Base-by-base conservation (phyloP, 2,113 vertebrate genomes). In the Petrocephalus zakoni region DNA sequence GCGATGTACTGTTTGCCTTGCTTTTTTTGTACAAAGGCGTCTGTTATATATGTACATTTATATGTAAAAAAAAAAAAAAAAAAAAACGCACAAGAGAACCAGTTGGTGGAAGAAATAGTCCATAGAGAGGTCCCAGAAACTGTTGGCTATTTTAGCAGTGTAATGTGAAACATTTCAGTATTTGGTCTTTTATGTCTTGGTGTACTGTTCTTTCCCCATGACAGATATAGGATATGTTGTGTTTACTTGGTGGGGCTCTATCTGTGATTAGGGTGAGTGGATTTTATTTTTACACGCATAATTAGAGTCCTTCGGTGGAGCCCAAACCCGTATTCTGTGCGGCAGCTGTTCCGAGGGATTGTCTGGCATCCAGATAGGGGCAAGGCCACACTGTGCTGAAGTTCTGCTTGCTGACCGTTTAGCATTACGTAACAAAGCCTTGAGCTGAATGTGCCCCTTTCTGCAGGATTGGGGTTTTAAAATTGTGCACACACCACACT, bases 261-360 rank as follows among this genome's bases (percentile, higher is more conserved):
- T 86, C 52, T 87, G 8, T 88, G 68, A 81, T 88, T 82, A 52
- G 51, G 72, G 29, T 22, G 29, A 53, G n/a, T 88, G n/a, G 53
- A 22, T 87, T 61, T 46, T 87, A 37, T 72, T 53, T 88, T 88
- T 75, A 42, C 53, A 46, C 7, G 8, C 78, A 34, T 56, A 22
- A 46, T 82, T 88, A 46, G 87, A 21, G 87, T 55, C 1, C 52
- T 34, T 53, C 4, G 10, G 13, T 21, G 34, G 34, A 75, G 61
- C n/a, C 34, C 42, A 52, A 42, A 72, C 58, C 86, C 22, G 8
- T 47, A 51, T 68, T 52, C 37, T 51, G 87, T 29, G 47, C 42
- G 1, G 15, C 29, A 51, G 87, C 61, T 51, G 61, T 46, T 75
- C 17, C n/a, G n/a, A 46, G 86, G 58, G 56, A n/a, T 68, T 61